Evolutionary conservation across 2,797 vertebrate genomes (phyloP), one percentile per base, ranked within the genome.

Genomic region (Acanthis flammea): DNA sequence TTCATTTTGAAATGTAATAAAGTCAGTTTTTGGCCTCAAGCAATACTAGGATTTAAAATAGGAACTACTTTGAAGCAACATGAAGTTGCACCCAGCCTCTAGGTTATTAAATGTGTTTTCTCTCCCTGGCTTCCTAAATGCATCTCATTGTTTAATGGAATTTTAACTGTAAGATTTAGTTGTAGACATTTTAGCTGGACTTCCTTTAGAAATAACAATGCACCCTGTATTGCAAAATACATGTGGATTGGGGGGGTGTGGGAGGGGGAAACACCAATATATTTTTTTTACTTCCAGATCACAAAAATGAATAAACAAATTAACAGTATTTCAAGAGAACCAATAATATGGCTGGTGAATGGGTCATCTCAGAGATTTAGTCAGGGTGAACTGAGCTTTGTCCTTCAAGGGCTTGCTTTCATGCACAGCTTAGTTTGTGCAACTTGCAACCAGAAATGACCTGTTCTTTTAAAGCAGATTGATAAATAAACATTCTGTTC

Each of bases 81-180:
- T 24, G 70, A 84, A 96, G 93, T 91, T 96, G 93, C 88, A 86
- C 88, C 94, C 94, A 95, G 82, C 96, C 95, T 96, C 60, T 76
- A 88, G 96, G 96, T 93, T 95, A 96, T 96, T 95, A 96, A 96
- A 93, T 88, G 33, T 92, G 92, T 87, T 97, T 96, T 93, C 68
- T 93, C 62, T 91, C 81, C 60, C 78, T 68, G 73, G 86, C 73
- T 96, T 96, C 87, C 95, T 95, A 88, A 94, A 95, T 89, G 73
- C 44, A 88, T 45, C 66, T 94, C 88, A 93, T 94, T 95, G 77
- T 97, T 95, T 79, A 95, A 92, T 90, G 79, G 86, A 77, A 72
- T 90, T 94, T 88, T 79, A 90, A 91, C 80, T 80, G 74, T 60
- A 95, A 90, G 45, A 90, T 94, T 94, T 76, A 81, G 79, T 84